phyloP scores from a whole-genome alignment of 2,113 vertebrate species.

The Gadus macrocephalus region DNA sequence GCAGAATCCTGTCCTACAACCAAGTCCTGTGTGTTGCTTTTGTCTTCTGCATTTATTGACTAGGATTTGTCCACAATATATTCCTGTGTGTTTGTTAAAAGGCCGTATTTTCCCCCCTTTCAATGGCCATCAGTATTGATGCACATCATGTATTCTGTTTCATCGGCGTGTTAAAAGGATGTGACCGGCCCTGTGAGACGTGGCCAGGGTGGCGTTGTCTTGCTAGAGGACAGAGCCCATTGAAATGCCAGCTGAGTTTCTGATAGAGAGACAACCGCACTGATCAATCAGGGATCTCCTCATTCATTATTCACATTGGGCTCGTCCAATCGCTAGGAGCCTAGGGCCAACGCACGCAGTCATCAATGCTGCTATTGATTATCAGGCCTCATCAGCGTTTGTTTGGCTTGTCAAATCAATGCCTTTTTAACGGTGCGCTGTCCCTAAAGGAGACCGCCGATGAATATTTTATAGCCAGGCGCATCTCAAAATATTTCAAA shows the following conservation, averaged over 20 bases:
- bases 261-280: conserved; percentile 53
- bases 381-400: conserved; percentile 69
- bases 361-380: conserved; percentile 70
- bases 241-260: conserved; percentile 63
- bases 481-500: conserved; percentile 58
- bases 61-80: conserved; percentile 9
- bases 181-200: conserved; percentile 5
- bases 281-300: conserved; percentile 69
- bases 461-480: conserved; percentile 68
- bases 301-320: conserved; percentile 69
- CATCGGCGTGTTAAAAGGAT: conserved; percentile 20
- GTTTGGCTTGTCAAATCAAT: conserved; percentile 74
- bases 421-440: conserved; percentile 61
- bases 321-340: conserved; percentile 62
- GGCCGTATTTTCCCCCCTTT: not conserved
- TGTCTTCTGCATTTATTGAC: conserved; percentile 17
- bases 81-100: conserved; percentile 19
- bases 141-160: conserved; percentile 19
- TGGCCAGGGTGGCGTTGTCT: conserved; percentile 21
- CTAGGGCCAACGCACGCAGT: conserved; percentile 62
- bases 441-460: conserved; percentile 60
- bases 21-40: not conserved
- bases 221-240: conserved; percentile 34
- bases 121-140: conserved; percentile 14
- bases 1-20: conserved; percentile 8